Evolutionary conservation across 2,888 invertebrate species (phyloP).

Genomic region (Noctua pronuba): DNA sequence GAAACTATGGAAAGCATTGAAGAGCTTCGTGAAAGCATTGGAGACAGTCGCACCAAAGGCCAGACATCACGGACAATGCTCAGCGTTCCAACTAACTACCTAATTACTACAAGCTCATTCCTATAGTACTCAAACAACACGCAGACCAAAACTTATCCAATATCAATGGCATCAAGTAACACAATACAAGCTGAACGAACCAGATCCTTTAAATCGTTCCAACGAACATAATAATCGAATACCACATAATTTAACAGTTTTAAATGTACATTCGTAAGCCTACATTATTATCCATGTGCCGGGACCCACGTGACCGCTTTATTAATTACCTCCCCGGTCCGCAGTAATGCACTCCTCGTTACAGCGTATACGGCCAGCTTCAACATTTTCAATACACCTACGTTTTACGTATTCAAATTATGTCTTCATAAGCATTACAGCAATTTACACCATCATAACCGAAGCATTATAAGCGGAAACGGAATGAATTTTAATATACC

Average conservation of each 20-base stretch:
- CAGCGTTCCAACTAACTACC: neutral
- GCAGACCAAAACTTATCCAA: neutral
- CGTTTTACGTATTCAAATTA: constrained; percentile 50
- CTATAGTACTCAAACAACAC: neutral
- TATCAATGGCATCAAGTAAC: constrained; percentile 1
- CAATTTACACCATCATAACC: constrained; percentile 43
- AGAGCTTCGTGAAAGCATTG: neutral
- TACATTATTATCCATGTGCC: constrained; percentile 23
- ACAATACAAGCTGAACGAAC: neutral
- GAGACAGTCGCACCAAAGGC: neutral
- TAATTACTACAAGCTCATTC: neutral
- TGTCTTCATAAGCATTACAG: constrained; percentile 46
- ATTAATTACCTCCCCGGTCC: constrained; percentile 34
- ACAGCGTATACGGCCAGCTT: constrained; percentile 1
- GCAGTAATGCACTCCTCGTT: constrained; percentile 38
- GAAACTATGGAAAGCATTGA: neutral
- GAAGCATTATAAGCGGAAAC: constrained; percentile 39
- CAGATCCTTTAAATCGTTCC: neutral
- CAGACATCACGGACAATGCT: neutral
- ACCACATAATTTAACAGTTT: constrained; percentile 13
- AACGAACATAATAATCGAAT: neutral
- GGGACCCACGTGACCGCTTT: constrained; percentile 22
- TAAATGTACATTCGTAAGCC: constrained; percentile 33
- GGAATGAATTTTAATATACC: constrained; percentile 57
- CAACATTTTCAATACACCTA: constrained; percentile 43